Evolutionary conservation across 2,888 invertebrate genomes (phyloP), one percentile per base, ranked within the genome.

Genomic region (Pterostichus niger): DNA sequence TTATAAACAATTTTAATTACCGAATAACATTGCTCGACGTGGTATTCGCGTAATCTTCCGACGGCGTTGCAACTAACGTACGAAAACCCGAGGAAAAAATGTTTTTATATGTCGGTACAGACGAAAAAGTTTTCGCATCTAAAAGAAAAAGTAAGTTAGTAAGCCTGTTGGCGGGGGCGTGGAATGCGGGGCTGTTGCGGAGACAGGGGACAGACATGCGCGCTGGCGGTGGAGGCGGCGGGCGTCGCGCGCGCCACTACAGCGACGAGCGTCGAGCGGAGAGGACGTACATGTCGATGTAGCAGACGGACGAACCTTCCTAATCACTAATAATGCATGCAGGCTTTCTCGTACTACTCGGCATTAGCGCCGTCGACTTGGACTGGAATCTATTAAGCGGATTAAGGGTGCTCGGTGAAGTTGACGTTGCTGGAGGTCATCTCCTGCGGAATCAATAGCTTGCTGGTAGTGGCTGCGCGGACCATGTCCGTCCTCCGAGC

Each of bases 371-470:
- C 87, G 87, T 88, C 88, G 88, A 88, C 89, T 89, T 88, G 89
- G 88, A 88, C 88, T 85, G 87, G 90, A 90, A 90, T 90, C 90
- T 90, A 90, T 90, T 90, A 90, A 90, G 90, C 88, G 90, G 90
- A 90, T 90, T 90, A 90, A 88, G 87, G 85, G 88, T 10, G n/a
- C 54, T 84, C 80, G 78, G 81, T 52, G n/a, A n/a, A n/a, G n/a
- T 85, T 33, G 17, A 49, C 15, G 71, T 33, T 31, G 59, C 56
- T 33, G 49, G 46, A 64, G 52, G 46, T 56, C 68, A 64, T 52
- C 52, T 68, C 35, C 80, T 13, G 15, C n/a, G 54, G 80, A 80
- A 80, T 80, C 80, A 33, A 80, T 80, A 80, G 46, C 61, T 33
- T 44, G 56, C 40, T 77, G 77, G 77, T 9, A 40, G 59, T 59